These are phyloP conservation scores for Cerceris rybyensis DNA, from an alignment of 2,888 invertebrate genomes.

Conservation along the genomic window DNA sequence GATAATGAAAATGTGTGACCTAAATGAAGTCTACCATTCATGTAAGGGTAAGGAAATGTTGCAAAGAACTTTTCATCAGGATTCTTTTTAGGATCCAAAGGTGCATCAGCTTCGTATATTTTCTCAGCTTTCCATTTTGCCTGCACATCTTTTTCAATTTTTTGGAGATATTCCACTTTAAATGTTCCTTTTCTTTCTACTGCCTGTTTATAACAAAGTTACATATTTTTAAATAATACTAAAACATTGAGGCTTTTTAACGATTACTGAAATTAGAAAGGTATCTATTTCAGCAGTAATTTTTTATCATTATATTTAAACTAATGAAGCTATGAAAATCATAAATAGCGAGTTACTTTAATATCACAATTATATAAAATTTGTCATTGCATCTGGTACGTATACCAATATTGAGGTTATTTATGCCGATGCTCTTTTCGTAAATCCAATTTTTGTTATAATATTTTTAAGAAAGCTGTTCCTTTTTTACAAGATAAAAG, in stretches of 20 bases:
- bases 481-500: background rate
- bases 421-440: background rate
- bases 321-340: no score
- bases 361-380: background rate
- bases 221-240: background rate
- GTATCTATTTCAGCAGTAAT: no score
- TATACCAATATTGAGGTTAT: conserved; percentile 29
- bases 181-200: conserved; percentile 95
- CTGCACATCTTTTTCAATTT: conserved; percentile 94
- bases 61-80: conserved; percentile 92
- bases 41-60: conserved; percentile 99
- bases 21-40: conserved; percentile 99
- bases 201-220: conserved; percentile 49
- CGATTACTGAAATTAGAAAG: no score
- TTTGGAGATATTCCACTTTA: conserved; percentile 95
- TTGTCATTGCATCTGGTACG: background rate
- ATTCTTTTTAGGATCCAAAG: conserved; percentile 83
- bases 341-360: background rate
- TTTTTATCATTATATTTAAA: no score
- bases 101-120: conserved; percentile 93
- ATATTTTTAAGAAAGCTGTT: background rate
- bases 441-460: background rate
- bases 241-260: background rate
- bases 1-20: conserved; percentile 98
- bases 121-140: conserved; percentile 92